Base-by-base conservation (phyloP, 2,797 vertebrate genomes). In the Cossypha niveicapilla region DNA sequence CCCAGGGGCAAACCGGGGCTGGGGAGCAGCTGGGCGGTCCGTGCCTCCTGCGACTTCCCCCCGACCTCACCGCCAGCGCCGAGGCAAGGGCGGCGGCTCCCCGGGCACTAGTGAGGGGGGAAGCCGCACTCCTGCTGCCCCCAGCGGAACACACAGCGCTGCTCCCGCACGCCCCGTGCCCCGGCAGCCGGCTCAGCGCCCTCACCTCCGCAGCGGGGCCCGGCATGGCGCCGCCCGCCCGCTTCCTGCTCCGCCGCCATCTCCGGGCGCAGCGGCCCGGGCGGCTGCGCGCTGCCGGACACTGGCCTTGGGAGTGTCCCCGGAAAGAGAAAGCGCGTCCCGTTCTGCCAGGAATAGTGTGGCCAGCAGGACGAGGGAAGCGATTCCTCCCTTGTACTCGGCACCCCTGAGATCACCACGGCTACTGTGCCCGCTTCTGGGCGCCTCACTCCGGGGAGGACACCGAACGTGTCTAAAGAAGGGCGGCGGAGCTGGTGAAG, bases 21-120 rank as follows among this genome's bases (percentile, higher is more conserved):
- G 30, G 6, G 39, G 3, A 10, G 24, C 41, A 9, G 34, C 16
- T 5, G 27, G 11, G 6, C 18, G 1, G 1, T 6, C 12, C 8
- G 35, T 1, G 22, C 5, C 8, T 5, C 12, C 32, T 0, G 18
- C 10, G 1, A 12, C 7, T 13, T 3, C 5, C 11, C 35, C 23
- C 23, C 9, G 10, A 5, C 30, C 47, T 47, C 77, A 8, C 19
- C 13, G 21, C 47, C 57, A n/a, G 24, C 24, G 8, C 56, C 61
- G 9, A 18, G 5, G 22, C 18, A 19, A 6, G 32, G 18, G 51
- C 13, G 35, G 21, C 8, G 4, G 28, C 15, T 32, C 30, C 9
- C 25, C 15, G 7, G 56, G 7, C 44, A n/a, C 8, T 21, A 7
- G 5, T 6, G 22, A n/a, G 13, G 3, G 6, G 4, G 5, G 18